Base-by-base conservation (phyloP, 1,140 invertebrate genomes). In the Colletes latitarsis region DNA sequence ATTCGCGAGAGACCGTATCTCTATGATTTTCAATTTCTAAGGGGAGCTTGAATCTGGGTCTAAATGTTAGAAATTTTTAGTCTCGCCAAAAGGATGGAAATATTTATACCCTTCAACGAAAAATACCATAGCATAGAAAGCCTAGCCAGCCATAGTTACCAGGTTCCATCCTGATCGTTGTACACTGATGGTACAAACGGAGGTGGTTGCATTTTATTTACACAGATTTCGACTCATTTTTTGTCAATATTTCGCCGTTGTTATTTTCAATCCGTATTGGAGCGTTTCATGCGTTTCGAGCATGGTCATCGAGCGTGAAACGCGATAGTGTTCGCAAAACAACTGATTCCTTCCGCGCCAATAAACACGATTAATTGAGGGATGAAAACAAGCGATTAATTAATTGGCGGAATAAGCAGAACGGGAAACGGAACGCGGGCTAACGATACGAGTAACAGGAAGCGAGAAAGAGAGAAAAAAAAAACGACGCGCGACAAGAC, bases 371-470 rank as follows among this genome's bases (percentile, higher is more conserved):
- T 55, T 8, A 19, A 21, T 21, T 58, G 19, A 30, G 58, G 64
- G 43, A 6, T 43, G 68, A 39, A 63, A 52, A 3, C 58, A 21
- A 53, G 39, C 46, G 69, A 49, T 55, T 73, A 57, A 79, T 66
- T 57, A 78, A 78, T 55, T 52, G 67, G 21, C n/a, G 57, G 41
- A 77, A 58, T 69, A 60, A 77, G 62, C 43, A 60, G 49, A 70
- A 71, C 9, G 21, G 43, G 76, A 60, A 70, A 77, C 15, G 66
- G 39, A 55, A 72, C 69, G 46, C 15, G 49, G 49, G 52, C 15
- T 6, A 30, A 67, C 19, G 41, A 21, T 21, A 14, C 15, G 70
- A n/a, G 10, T 4, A 15, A 21, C 6, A 10, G 19, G n/a, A 17
- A 30, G 30, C 30, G 30, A 30, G 30, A 30, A 2, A 2, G 30